Evolutionary conservation across 2,797 vertebrate species (phyloP), one percentile per base, ranked within the genome.

Genomic region (Sebastes iracundus): DNA sequence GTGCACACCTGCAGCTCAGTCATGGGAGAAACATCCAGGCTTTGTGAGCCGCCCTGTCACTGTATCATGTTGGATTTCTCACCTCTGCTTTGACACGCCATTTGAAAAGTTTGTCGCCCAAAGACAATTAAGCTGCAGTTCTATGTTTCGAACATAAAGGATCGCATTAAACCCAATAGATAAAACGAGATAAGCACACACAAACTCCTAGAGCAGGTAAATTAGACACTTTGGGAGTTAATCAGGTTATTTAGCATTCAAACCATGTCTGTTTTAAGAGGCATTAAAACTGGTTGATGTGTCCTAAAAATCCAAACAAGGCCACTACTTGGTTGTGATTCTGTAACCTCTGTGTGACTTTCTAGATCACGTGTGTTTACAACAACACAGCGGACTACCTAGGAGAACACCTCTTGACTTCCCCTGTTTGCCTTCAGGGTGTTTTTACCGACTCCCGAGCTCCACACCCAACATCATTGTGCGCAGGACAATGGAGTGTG

Each of bases 391-490:
- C 2, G 7, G 46, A 77, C 79, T 79, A 65, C 56, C 32, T 77
- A 22, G 76, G 42, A 79, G 53, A 88, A 79, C 72, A 83, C 77
- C 68, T 75, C 53, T 46, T 69, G 79, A 64, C 12, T 27, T 87
- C 30, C 32, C 35, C 42, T 56, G 76, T 87, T 82, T 87, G 77
- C 77, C 90, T 86, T 88, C 2, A 53, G 88, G 90, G 78, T 66
- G 85, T 84, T 81, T 73, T 53, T 33, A 58, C 73, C 23, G 9
- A 53, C 52, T 53, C 52, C 20, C 52, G 0, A 59, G 77, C 66
- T 76, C 87, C 91, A 87, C 93, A 81, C 90, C 86, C 85, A 67
- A 7, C 62, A 4, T 22, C 73, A 80, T 82, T 90, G 83, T 90
- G 74, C 18, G 2, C 6, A 4, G 3, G 53, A 91, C 87, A 91